Evolutionary conservation across 2,888 invertebrate species (phyloP).

Genomic region (Cantharis rustica): DNA sequence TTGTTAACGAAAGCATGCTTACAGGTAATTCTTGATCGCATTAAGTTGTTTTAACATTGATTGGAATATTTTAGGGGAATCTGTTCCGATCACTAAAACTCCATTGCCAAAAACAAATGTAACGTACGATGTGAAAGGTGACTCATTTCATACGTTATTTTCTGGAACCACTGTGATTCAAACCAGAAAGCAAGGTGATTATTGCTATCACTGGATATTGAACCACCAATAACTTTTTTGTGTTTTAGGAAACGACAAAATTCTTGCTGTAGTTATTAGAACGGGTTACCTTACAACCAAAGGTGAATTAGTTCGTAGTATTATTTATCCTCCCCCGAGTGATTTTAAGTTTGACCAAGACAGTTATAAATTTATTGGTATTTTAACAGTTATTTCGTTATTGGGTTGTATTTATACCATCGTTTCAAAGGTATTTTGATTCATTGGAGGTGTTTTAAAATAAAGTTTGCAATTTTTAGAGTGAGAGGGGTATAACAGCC

Average conservation of each 20-base stretch:
- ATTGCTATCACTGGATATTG: not conserved
- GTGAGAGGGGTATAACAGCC: slow-evolving; percentile 63
- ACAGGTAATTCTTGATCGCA: slow-evolving; percentile 66
- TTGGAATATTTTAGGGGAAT: slow-evolving; percentile 70
- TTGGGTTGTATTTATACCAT: slow-evolving; percentile 88
- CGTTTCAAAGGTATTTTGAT: slow-evolving; percentile 73
- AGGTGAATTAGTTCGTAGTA: slow-evolving; percentile 83
- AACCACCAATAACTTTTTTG: not conserved
- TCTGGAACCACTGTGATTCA: slow-evolving; percentile 91
- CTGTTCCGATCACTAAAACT: slow-evolving; percentile 92
- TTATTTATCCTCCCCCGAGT: slow-evolving; percentile 92
- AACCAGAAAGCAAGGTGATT: slow-evolving; percentile 76
- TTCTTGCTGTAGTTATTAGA: slow-evolving; percentile 73
- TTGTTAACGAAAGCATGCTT: slow-evolving; percentile 94
- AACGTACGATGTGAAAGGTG: slow-evolving; percentile 79
- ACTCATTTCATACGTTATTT: slow-evolving; percentile 84
- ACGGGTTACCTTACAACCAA: slow-evolving; percentile 93
- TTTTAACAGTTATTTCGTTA: slow-evolving; percentile 77
- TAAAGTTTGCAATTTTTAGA: slow-evolving; percentile 54
- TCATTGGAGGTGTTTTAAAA: not conserved
- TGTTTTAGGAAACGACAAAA: slow-evolving; percentile 37
- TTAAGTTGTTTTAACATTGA: not conserved
- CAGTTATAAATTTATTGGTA: slow-evolving; percentile 86
- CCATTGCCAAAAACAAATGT: slow-evolving; percentile 73
- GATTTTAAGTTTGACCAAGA: slow-evolving; percentile 96